Evolutionary conservation across 2,113 vertebrate genomes (phyloP).

Genomic region (Poecilia latipinna): DNA sequence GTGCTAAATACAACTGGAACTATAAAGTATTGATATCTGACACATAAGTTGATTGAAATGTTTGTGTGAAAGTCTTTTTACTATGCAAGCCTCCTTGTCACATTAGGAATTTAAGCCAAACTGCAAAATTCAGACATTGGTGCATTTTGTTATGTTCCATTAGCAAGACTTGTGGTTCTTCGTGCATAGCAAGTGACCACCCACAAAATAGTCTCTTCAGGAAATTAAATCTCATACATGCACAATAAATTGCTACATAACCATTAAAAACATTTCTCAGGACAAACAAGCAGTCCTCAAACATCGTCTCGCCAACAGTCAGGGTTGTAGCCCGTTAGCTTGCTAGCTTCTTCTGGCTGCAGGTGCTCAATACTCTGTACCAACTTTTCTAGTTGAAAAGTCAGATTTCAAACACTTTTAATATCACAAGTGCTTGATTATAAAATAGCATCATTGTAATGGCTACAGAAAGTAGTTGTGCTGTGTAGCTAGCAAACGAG

Average conservation of each 20-base stretch:
- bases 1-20: too few species aligned
- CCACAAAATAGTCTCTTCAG: not conserved
- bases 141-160: not conserved
- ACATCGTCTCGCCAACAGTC: not conserved
- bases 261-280: not conserved
- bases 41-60: too few species aligned
- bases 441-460: too few species aligned
- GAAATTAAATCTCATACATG: not conserved
- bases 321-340: not conserved
- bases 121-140: not conserved
- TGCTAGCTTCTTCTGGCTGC: not conserved
- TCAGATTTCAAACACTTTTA: too few species aligned
- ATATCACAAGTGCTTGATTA: too few species aligned
- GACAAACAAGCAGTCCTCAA: not conserved
- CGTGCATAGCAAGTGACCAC: not conserved
- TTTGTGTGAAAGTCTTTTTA: too few species aligned
- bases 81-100: too few species aligned
- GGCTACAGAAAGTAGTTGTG: too few species aligned
- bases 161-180: not conserved
- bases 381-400: not conserved
- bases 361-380: not conserved
- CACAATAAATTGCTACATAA: not conserved
- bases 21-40: too few species aligned
- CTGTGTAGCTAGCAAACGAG: too few species aligned
- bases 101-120: not conserved